These are phyloP conservation scores for Acronicta leporina DNA, from an alignment of 2,888 invertebrate species.

Conservation along the genomic window DNA sequence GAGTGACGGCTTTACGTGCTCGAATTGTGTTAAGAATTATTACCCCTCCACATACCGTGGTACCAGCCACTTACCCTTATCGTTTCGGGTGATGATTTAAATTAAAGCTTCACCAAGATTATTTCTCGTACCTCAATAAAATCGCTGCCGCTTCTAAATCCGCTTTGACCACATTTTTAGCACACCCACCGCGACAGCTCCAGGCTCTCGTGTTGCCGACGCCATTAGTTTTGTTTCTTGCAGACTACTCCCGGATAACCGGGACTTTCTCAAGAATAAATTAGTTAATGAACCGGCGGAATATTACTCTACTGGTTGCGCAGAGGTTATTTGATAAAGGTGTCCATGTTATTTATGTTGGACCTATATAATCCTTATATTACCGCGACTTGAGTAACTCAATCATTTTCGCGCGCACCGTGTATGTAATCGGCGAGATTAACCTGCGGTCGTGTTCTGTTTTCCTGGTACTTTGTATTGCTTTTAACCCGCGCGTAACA, in stretches of 20 bases:
- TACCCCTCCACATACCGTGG: no score
- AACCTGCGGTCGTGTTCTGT: conserved; percentile 39
- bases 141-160: conserved; percentile 7
- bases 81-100: no score
- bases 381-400: conserved; percentile 42
- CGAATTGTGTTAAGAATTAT: no score
- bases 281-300: conserved; percentile 84
- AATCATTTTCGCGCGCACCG: conserved; percentile 44
- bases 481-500: conserved; percentile 26
- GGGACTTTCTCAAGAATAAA: conserved; percentile 81
- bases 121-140: neutral
- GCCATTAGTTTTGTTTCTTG: conserved; percentile 87
- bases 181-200: conserved; percentile 50
- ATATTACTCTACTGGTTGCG: conserved; percentile 66
- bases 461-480: conserved; percentile 47
- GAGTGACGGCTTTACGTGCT: no score
- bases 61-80: no score
- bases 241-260: conserved; percentile 76
- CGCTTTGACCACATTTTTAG: conserved; percentile 51
- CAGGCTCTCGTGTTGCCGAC: conserved; percentile 81
- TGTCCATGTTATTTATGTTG: conserved; percentile 63
- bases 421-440: conserved; percentile 41
- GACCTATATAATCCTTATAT: conserved; percentile 50
- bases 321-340: conserved; percentile 70
- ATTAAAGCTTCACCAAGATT: no score